Evolutionary conservation across 2,888 invertebrate species (phyloP).

Genomic region (Cryptocephalus moraei): DNA sequence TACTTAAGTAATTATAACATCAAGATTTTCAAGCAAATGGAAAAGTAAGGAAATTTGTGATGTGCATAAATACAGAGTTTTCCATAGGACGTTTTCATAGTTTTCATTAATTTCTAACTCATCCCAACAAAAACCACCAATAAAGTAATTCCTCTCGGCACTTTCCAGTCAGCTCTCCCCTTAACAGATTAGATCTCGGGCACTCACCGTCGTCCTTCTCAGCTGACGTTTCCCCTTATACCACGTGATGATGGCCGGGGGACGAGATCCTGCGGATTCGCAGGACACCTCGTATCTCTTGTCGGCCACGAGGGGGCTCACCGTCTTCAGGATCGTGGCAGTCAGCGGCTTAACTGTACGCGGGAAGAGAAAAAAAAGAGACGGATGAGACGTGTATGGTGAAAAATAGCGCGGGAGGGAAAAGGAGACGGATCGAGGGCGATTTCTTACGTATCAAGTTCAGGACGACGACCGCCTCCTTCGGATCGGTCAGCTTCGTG

Average conservation of each 20-base stretch:
- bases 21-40: too few relatives aligned
- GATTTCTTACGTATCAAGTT: slow-evolving; percentile 68
- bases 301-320: slow-evolving; percentile 67
- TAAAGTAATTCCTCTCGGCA: too few relatives aligned
- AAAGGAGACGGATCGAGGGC: not conserved
- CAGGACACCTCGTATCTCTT: slow-evolving; percentile 75
- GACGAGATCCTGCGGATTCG: slow-evolving; percentile 75
- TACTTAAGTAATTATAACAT: too few relatives aligned
- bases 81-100: too few relatives aligned
- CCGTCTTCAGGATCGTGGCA: slow-evolving; percentile 62
- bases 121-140: too few relatives aligned
- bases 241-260: slow-evolving; percentile 81
- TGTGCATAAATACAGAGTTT: too few relatives aligned
- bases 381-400: not conserved
- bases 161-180: too few relatives aligned
- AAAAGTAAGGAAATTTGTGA: too few relatives aligned
- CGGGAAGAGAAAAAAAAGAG: slow-evolving; percentile 1
- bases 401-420: not conserved
- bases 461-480: slow-evolving; percentile 63
- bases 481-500: slow-evolving; percentile 71
- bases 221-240: slow-evolving; percentile 79
- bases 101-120: too few relatives aligned
- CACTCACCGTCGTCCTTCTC: slow-evolving; percentile 62
- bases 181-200: not conserved
- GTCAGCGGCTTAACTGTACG: slow-evolving; percentile 70